phyloP scores from a whole-genome alignment of 2,113 vertebrate species.

The Gallinago undulata region DNA sequence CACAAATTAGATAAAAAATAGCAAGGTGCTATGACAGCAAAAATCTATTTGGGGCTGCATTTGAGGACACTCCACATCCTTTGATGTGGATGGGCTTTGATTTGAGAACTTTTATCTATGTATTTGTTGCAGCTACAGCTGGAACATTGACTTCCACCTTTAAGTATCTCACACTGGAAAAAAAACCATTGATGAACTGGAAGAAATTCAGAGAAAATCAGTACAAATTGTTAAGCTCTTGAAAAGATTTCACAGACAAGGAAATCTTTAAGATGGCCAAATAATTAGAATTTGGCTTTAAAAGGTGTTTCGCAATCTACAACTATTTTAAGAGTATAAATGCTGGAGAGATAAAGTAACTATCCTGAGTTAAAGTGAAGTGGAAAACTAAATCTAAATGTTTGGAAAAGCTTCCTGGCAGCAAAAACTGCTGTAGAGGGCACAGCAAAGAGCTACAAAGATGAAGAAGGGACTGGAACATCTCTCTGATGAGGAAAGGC shows the following conservation, averaged over 20 bases:
- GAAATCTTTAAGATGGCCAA: neutral
- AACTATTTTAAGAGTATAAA: neutral
- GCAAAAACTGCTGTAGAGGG: neutral
- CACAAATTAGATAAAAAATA: neutral
- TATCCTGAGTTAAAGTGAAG: neutral
- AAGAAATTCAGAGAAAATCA: slow-evolving; percentile 9
- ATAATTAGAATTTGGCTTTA: neutral
- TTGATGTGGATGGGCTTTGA: neutral
- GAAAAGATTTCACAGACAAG: neutral
- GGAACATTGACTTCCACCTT: neutral
- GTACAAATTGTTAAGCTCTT: neutral
- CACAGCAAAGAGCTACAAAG: neutral
- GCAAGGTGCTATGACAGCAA: neutral
- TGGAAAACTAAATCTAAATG: neutral
- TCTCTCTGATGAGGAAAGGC: too few relatives aligned
- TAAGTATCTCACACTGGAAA: neutral
- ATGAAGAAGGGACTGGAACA: too few relatives aligned
- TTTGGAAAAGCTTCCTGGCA: slow-evolving; percentile 5
- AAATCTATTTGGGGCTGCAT: neutral
- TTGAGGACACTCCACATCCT: neutral
- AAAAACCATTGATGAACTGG: neutral
- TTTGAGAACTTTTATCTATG: neutral
- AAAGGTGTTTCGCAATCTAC: neutral
- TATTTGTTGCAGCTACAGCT: neutral
- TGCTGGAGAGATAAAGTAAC: neutral